Evolutionary conservation across 2,113 vertebrate genomes (phyloP).

Genomic region (Chauna torquata): DNA sequence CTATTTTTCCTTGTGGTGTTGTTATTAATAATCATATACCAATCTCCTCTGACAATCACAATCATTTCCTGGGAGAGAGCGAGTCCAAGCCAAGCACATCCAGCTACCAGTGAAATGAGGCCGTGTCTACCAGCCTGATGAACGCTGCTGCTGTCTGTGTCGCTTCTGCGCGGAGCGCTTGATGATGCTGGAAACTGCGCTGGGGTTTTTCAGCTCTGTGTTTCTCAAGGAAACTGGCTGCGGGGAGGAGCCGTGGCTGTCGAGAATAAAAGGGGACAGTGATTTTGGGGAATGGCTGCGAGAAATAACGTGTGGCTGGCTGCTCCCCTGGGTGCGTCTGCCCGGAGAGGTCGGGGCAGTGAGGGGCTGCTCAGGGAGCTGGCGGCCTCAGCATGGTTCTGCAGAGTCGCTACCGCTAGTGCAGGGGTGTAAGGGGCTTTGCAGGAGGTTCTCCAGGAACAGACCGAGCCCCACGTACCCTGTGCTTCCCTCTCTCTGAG

Average conservation of each 20-base stretch:
- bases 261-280: neutral
- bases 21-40: slow-evolving; percentile 65
- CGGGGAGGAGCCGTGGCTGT: neutral
- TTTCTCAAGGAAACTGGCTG: slow-evolving; percentile 1
- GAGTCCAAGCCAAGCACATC: slow-evolving; percentile 45
- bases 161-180: neutral
- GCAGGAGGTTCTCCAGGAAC: neutral
- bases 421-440: neutral
- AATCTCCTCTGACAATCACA: slow-evolving; percentile 53
- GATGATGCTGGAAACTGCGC: slow-evolving; percentile 10
- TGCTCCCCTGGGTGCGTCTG: neutral
- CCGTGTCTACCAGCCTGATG: slow-evolving; percentile 43
- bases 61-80: slow-evolving; percentile 59
- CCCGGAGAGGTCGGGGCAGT: neutral
- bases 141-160: neutral
- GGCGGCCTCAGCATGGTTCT: neutral
- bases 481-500: neutral
- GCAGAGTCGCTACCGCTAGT: neutral
- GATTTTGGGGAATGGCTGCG: neutral
- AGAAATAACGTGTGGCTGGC: neutral
- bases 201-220: neutral
- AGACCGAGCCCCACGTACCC: neutral
- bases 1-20: slow-evolving; percentile 59
- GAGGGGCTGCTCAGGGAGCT: neutral
- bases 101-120: slow-evolving; percentile 20